Conservation (phyloP, 1,140 invertebrate species). For the Uloborus diversus region DNA sequence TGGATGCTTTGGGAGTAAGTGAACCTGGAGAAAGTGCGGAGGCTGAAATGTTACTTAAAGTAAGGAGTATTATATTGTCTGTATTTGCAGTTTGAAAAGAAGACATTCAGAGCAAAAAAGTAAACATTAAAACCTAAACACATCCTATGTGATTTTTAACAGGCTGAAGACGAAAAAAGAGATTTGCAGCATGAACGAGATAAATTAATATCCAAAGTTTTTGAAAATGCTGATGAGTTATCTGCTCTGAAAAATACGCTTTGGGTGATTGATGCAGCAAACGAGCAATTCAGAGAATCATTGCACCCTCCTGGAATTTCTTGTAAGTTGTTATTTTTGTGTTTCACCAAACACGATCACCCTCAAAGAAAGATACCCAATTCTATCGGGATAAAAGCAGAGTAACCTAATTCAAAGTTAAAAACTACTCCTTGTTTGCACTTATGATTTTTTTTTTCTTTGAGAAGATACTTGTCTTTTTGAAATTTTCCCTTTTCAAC, state of each 20-base stretch:
- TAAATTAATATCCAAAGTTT: not conserved
- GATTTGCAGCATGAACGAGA: constrained; percentile 19
- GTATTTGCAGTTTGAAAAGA: too few species aligned
- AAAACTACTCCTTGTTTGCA: not conserved
- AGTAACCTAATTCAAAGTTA: not conserved
- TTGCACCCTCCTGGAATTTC: constrained; percentile 18
- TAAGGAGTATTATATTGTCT: constrained; percentile 1
- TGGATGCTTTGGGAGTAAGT: constrained; percentile 22
- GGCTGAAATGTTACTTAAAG: constrained; percentile 36
- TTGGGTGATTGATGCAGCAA: constrained; percentile 26
- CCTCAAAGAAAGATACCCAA: not conserved
- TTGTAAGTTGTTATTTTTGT: constrained; percentile 4
- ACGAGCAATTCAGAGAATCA: constrained; percentile 19
- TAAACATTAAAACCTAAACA: too few species aligned
- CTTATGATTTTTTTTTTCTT: not conserved
- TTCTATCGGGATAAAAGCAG: not conserved
- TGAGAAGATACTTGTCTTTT: not conserved
- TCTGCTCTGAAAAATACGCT: constrained; percentile 40
- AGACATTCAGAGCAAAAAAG: too few species aligned
- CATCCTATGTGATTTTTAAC: too few species aligned
- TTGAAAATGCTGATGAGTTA: constrained; percentile 31
- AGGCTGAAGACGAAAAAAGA: constrained; percentile 46
- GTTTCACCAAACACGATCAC: too few species aligned
- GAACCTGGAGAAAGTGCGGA: constrained; percentile 27
- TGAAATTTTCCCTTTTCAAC: not conserved